A percentile compares a stretch with the other conserved stretches of the same genome.
phyloP scores from a whole-genome alignment of 2,113 vertebrate genomes.

The Neofelis nebulosa region DNA sequence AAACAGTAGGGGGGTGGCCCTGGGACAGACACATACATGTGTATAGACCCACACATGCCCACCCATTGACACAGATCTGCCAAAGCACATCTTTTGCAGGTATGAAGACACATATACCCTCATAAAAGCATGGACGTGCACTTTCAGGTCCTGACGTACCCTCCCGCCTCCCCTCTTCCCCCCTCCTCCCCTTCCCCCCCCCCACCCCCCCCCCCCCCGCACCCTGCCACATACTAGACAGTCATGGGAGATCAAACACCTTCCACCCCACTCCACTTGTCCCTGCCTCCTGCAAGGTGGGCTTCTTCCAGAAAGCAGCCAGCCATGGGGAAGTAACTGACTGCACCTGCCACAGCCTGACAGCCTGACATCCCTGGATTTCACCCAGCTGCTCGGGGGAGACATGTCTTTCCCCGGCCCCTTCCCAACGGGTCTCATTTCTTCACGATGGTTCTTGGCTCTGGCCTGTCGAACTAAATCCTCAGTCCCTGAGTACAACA shows the following conservation, averaged over 20 bases:
- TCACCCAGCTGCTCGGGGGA: not conserved
- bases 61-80: not conserved
- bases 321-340: not conserved
- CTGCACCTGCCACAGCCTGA: not conserved
- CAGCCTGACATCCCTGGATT: not conserved
- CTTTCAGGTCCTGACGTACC: not conserved
- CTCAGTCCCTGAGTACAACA: not conserved
- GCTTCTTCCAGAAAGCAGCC: not conserved
- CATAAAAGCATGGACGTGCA: not conserved
- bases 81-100: not conserved
- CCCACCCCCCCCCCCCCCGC: no score
- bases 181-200: no score
- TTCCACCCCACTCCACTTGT: not conserved
- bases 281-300: not conserved
- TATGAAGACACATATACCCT: not conserved
- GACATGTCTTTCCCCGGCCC: not conserved
- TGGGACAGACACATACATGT: no score
- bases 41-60: not conserved
- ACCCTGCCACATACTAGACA: no score
- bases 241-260: not conserved
- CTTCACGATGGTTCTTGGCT: not conserved
- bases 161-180: no score
- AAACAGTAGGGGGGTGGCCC: not conserved
- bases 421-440: not conserved
- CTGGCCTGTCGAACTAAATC: not conserved